Evolutionary conservation across 2,797 vertebrate genomes (phyloP).

Genomic region (Aselliscus stoliczkanus): DNA sequence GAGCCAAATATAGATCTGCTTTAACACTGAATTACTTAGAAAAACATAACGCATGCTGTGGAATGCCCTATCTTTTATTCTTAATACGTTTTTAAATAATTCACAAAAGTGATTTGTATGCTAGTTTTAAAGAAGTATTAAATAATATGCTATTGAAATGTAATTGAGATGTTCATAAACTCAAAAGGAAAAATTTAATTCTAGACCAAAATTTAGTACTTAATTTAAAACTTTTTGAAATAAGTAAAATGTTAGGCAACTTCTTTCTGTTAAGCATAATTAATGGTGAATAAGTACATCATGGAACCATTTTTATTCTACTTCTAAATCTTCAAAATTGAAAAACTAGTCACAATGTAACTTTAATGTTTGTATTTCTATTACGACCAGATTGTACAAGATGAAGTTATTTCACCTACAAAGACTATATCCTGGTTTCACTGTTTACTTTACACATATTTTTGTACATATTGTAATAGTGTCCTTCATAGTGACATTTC

Average conservation of each 20-base stretch:
- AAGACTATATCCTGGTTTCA: not conserved
- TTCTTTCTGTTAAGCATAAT: not conserved
- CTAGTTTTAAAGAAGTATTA: not conserved
- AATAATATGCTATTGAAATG: not conserved
- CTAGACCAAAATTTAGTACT: not conserved
- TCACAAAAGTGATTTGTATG: not conserved
- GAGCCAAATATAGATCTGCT: not conserved
- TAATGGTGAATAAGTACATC: not conserved
- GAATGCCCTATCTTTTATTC: not conserved
- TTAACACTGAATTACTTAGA: not conserved
- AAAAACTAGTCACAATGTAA: not conserved
- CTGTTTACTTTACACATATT: not conserved
- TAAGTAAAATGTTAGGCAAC: not conserved
- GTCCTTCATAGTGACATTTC: not conserved
- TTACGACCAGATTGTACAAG: not conserved
- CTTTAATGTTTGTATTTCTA: not conserved
- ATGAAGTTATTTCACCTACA: not conserved
- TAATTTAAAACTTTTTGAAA: conserved; percentile 18
- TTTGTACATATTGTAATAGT: not conserved
- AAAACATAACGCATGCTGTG: not conserved
- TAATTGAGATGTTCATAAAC: not conserved
- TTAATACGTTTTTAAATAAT: not conserved
- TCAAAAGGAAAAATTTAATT: not conserved
- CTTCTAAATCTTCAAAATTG: not conserved
- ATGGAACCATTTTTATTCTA: not conserved